Evolutionary conservation across 2,888 invertebrate genomes (phyloP).

Genomic region (Agrotis exclamationis): DNA sequence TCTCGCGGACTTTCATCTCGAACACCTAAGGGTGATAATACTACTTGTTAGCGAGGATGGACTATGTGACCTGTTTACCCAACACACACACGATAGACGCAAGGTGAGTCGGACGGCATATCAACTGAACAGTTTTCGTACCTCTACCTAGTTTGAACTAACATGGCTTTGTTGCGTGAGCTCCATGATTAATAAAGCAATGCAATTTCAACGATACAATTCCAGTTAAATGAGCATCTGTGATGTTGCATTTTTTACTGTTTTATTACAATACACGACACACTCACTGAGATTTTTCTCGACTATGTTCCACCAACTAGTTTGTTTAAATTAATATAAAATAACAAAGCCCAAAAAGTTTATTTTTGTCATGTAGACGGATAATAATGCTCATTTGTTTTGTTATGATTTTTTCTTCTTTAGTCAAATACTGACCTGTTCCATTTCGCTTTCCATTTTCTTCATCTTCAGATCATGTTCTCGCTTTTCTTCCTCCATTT

Average conservation of each 20-base stretch:
- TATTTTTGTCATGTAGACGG: no score
- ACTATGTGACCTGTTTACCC: not conserved
- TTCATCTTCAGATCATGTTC: slow-evolving; percentile 99
- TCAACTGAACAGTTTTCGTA: not conserved
- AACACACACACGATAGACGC: not conserved
- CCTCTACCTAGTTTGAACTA: no score
- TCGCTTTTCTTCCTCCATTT: slow-evolving; percentile 99
- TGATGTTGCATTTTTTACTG: not conserved
- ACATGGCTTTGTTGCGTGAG: no score
- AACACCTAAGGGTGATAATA: slow-evolving; percentile 92
- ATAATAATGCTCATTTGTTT: not conserved
- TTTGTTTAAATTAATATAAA: no score
- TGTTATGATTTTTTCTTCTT: not conserved
- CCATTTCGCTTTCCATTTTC: slow-evolving; percentile 99
- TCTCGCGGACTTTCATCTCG: slow-evolving; percentile 99
- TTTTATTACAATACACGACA: not conserved
- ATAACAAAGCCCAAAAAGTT: no score
- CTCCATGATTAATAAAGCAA: no score
- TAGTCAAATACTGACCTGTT: slow-evolving; percentile 91
- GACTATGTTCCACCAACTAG: no score
- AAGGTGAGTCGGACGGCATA: not conserved
- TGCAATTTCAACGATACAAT: no score
- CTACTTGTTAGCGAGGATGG: no score
- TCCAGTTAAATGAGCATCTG: no score
- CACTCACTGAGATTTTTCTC: no score